Evolutionary conservation across 2,797 vertebrate species (phyloP), one percentile per base, ranked within the genome.

Genomic region (Luscinia megarhynchos): DNA sequence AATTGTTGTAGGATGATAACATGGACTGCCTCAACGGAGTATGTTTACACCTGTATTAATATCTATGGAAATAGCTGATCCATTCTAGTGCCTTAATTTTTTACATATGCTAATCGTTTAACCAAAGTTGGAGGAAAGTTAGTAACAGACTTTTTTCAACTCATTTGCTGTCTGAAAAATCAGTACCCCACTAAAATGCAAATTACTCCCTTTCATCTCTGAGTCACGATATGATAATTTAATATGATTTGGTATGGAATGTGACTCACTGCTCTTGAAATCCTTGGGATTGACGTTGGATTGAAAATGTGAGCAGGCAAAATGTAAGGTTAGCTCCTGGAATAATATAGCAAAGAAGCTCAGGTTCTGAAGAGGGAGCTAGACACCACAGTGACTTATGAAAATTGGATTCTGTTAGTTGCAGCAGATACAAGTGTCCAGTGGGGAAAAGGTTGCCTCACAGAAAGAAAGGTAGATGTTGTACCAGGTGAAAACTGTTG

Each of bases 221-320:
- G 89, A 96, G 78, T 94, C 89, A 96, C 15, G 34, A 92, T 92
- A 91, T 58, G 81, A 75, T 87, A 75, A 85, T 90, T 89, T 80
- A 58, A 54, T 87, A n/a, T 48, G 61, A 87, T 93, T 93, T 89
- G 30, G 58, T 75, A 51, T 21, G n/a, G 50, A 92, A 78, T 58
- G 41, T 96, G 95, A 94, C 50, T 96, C 96, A 96, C n/a, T 69
- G 43, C 73, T 87, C 22, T 68, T 84, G 76, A 90, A 95, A 86
- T 90, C 43, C 11, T 66, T 7, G 11, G 62, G 14, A 66, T 41
- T 87, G 73, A 84, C 0, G 0, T 16, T 62, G 43, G 54, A 45
- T 58, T 85, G 69, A 30, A 84, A 89, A 84, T 78, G 69, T n/a
- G 50, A 94, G 43, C n/a, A 61, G 62, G 26, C 6, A 40, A 87